A percentile compares a stretch with the other conserved stretches of the same genome.
Evolutionary conservation across 2,797 vertebrate species (phyloP).

Genomic region (Dallia pectoralis): DNA sequence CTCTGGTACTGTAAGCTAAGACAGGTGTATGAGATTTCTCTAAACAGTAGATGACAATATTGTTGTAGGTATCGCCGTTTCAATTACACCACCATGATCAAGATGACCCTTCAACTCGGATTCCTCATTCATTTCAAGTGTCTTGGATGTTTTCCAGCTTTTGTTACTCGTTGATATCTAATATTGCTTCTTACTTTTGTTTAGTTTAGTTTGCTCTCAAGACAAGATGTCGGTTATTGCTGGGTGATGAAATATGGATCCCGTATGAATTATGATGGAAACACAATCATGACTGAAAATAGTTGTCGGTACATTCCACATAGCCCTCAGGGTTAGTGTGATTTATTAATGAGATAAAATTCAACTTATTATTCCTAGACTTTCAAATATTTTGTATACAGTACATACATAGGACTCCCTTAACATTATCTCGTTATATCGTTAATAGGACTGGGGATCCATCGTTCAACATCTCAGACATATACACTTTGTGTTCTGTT

Average conservation of each 20-base stretch:
- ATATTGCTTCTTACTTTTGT: constrained; percentile 17
- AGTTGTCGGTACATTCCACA: not conserved
- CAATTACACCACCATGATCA: constrained; percentile 22
- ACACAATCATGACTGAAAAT: not conserved
- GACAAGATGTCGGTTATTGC: constrained; percentile 9
- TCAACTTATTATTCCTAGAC: not conserved
- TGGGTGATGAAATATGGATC: constrained; percentile 17
- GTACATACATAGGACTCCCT: not conserved
- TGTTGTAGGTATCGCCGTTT: constrained; percentile 30
- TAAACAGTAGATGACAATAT: constrained; percentile 6
- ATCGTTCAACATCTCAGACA: not conserved
- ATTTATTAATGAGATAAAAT: not conserved
- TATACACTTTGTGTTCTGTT: constrained; percentile 28
- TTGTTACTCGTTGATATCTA: constrained; percentile 22
- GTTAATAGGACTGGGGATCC: not conserved
- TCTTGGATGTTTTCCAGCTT: constrained; percentile 24
- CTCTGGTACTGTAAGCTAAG: not conserved
- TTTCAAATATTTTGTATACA: not conserved
- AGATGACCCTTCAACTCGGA: constrained; percentile 7
- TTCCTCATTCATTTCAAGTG: constrained; percentile 20
- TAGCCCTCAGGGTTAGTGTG: not conserved
- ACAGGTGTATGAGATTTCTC: constrained; percentile 25
- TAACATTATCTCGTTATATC: not conserved
- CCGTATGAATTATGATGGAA: not conserved
- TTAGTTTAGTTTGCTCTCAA: constrained; percentile 22